phyloP scores from a whole-genome alignment of 2,888 invertebrate genomes.

The Antheraea assamensis region DNA sequence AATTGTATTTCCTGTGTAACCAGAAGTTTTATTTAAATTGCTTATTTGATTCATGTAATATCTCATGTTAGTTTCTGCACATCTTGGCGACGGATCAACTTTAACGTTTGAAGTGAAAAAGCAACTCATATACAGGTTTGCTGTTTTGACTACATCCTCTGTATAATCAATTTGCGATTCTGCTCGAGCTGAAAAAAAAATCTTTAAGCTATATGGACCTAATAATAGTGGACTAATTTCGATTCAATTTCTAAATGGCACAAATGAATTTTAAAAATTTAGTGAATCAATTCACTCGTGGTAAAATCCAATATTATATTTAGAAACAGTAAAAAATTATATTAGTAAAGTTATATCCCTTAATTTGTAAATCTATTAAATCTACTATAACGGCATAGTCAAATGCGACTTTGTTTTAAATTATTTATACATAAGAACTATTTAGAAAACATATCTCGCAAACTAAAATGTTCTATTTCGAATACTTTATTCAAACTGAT shows the following conservation, averaged over 20 bases:
- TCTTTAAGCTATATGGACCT: not conserved
- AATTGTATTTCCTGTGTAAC: not conserved
- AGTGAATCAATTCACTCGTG: not conserved
- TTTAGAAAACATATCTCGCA: too few relatives aligned
- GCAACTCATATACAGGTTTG: constrained; percentile 41
- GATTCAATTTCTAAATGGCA: not conserved
- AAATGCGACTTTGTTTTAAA: too few relatives aligned
- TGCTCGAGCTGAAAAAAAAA: constrained; percentile 26
- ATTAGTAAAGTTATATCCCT: too few relatives aligned
- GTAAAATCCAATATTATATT: not conserved
- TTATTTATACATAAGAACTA: too few relatives aligned
- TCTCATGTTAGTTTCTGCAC: not conserved
- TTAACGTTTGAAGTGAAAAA: constrained; percentile 34
- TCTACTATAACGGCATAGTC: too few relatives aligned
- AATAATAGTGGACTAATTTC: not conserved
- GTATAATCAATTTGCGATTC: constrained; percentile 25
- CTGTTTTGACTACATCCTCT: constrained; percentile 39
- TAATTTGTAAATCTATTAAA: too few relatives aligned
- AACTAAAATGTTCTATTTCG: too few relatives aligned
- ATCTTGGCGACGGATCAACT: constrained; percentile 10
- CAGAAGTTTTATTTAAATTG: not conserved
- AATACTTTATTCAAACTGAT: too few relatives aligned
- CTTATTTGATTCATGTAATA: not conserved
- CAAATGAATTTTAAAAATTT: not conserved
- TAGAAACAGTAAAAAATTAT: not conserved